phyloP scores from a whole-genome alignment of 2,797 vertebrate species.

The Protonibea diacanthus region DNA sequence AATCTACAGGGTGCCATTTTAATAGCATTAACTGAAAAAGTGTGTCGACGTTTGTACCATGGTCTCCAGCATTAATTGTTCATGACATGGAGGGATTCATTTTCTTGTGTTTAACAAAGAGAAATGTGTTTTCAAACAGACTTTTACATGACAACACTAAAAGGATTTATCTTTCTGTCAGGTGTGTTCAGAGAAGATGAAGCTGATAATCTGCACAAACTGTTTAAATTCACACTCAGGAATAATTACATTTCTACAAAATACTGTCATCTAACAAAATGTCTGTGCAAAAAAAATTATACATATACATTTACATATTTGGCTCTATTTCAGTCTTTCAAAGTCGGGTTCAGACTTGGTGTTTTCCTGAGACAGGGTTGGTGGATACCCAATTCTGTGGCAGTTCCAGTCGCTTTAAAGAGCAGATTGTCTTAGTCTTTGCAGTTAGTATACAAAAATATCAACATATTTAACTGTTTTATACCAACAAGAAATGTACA shows the following conservation, averaged over 20 bases:
- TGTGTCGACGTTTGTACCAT: background rate
- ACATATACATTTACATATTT: background rate
- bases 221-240: background rate
- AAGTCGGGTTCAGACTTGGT: background rate
- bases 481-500: background rate
- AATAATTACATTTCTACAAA: background rate
- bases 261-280: background rate
- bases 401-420: background rate
- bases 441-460: background rate
- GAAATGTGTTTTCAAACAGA: conserved; percentile 7
- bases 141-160: background rate
- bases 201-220: background rate
- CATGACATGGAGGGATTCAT: conserved; percentile 1
- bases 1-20: conserved; percentile 16
- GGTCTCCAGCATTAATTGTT: conserved; percentile 18
- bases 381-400: no score
- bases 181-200: background rate
- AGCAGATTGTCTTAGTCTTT: background rate
- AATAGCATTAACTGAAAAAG: background rate
- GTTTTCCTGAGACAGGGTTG: background rate
- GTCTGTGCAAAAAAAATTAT: background rate
- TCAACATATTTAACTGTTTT: background rate
- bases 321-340: background rate
- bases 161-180: background rate
- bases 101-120: background rate